Evolutionary conservation across 2,113 vertebrate genomes (phyloP).

Genomic region (Hippocampus zosterae): DNA sequence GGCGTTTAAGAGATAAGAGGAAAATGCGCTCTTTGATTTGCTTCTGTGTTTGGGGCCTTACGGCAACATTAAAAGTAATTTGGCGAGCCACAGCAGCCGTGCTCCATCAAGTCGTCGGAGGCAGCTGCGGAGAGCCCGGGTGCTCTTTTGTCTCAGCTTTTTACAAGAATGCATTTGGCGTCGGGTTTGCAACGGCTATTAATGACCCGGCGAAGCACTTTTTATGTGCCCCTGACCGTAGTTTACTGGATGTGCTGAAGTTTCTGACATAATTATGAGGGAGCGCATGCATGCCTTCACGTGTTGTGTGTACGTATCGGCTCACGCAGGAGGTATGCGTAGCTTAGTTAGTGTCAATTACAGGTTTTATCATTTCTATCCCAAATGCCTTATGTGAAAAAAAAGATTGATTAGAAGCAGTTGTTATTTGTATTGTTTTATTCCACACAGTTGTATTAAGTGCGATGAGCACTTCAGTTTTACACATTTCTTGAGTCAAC

Average conservation of each 20-base stretch:
- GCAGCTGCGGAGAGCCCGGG: conserved; percentile 35
- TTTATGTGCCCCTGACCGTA: not conserved
- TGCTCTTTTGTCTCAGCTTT: conserved; percentile 51
- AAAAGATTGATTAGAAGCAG: not conserved
- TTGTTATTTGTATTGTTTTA: not conserved
- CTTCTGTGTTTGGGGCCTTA: conserved; percentile 40
- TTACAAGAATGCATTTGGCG: conserved; percentile 28
- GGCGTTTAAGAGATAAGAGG: conserved; percentile 60
- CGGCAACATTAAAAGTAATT: conserved; percentile 48
- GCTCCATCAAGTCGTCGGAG: conserved; percentile 39
- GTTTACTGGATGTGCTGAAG: conserved; percentile 1
- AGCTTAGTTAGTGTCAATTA: not conserved
- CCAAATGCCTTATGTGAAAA: not conserved
- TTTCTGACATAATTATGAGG: conserved; percentile 1
- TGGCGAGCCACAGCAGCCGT: conserved; percentile 19
- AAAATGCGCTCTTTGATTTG: conserved; percentile 59
- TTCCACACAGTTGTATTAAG: not conserved
- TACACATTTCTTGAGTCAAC: too few relatives aligned
- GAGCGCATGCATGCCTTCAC: not conserved
- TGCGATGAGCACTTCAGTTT: too few relatives aligned
- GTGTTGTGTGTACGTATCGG: not conserved
- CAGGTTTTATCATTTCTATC: not conserved
- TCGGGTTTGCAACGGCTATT: conserved; percentile 31
- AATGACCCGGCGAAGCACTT: conserved; percentile 13
- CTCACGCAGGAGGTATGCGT: not conserved